Evolutionary conservation across 2,888 invertebrate genomes (phyloP).

Genomic region (Lasioglossum zephyrum): DNA sequence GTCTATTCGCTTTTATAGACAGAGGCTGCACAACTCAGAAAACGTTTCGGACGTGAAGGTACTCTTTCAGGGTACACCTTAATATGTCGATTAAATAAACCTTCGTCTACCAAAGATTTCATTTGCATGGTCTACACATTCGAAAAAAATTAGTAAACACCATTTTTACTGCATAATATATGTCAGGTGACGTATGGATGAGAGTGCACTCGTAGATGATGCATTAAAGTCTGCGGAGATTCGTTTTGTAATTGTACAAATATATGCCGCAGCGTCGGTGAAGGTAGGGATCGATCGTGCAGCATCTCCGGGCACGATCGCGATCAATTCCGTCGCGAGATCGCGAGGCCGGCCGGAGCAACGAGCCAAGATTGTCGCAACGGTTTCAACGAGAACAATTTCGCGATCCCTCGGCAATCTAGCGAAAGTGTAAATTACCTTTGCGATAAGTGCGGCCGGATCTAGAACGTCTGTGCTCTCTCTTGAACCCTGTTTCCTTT

Average conservation of each 20-base stretch:
- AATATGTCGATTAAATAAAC: background rate
- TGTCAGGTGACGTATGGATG: too few relatives aligned
- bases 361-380: background rate
- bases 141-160: too few relatives aligned
- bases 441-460: constrained; percentile 66
- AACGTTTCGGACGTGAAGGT: background rate
- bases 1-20: background rate
- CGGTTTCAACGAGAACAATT: constrained; percentile 8
- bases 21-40: background rate
- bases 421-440: constrained; percentile 78
- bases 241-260: background rate
- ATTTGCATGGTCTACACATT: too few relatives aligned
- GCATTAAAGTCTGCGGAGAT: background rate
- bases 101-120: too few relatives aligned
- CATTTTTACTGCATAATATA: too few relatives aligned
- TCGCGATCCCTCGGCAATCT: constrained; percentile 63
- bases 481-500: constrained; percentile 63
- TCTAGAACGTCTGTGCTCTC: constrained; percentile 62
- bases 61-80: background rate
- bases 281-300: background rate
- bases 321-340: background rate
- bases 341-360: background rate
- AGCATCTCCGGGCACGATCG: constrained; percentile 3
- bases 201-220: background rate
- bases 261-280: background rate